These are phyloP conservation scores for Tenthredo livida DNA, from an alignment of 2,888 invertebrate species.

Conservation along the genomic window DNA sequence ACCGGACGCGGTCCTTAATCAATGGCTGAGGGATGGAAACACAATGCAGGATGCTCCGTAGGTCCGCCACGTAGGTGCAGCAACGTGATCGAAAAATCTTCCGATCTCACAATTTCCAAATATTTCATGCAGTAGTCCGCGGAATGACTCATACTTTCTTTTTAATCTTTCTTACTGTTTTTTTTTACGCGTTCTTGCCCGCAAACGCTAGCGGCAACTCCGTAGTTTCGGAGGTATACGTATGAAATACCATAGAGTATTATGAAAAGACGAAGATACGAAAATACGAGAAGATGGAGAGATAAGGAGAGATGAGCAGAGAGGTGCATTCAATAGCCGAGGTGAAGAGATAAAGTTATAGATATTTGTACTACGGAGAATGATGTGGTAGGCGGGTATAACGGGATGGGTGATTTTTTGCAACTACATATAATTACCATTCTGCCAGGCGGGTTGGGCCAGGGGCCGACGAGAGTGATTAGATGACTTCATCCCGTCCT, in stretches of 20 bases:
- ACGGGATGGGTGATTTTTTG: background rate
- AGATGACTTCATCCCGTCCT: conserved; percentile 55
- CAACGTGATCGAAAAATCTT: background rate
- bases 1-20: conserved; percentile 1
- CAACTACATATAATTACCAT: conserved; percentile 67
- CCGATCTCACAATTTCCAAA: background rate
- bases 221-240: background rate
- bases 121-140: background rate
- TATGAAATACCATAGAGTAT: background rate
- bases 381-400: background rate
- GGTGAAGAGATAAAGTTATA: background rate
- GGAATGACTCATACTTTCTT: background rate
- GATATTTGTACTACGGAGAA: background rate
- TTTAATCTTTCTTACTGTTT: too few relatives aligned
- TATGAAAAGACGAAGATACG: background rate
- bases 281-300: background rate
- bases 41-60: background rate
- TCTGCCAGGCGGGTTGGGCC: conserved; percentile 68
- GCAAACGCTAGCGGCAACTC: background rate
- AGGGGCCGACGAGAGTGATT: conserved; percentile 58
- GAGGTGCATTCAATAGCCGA: background rate
- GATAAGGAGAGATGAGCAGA: background rate
- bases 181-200: background rate
- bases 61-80: background rate
- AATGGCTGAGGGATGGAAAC: background rate